A percentile compares a stretch with the other conserved stretches of the same genome.
Evolutionary conservation across 1,140 invertebrate genomes (phyloP).

Genomic region (Tetramorium simillimum): DNA sequence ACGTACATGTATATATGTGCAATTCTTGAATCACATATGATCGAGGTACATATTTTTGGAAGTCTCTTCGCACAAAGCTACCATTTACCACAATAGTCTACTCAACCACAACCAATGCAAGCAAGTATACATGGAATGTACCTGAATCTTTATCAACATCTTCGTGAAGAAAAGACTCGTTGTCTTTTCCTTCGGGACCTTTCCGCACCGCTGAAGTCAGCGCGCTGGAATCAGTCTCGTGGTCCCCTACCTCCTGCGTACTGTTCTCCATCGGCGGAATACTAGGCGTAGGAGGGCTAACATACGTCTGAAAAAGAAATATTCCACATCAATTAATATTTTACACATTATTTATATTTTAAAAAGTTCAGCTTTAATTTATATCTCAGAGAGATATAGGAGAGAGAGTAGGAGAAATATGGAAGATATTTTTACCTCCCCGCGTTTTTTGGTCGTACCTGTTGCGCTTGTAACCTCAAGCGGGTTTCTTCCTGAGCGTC

Average conservation of each 20-base stretch:
- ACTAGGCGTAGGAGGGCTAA: constrained; percentile 71
- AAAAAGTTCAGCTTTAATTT: background rate
- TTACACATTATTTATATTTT: background rate
- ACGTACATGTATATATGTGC: constrained; percentile 28
- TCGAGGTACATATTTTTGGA: constrained; percentile 56
- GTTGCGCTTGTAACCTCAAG: constrained; percentile 89
- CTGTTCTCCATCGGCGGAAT: constrained; percentile 75
- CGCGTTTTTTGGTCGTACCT: constrained; percentile 79
- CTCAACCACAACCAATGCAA: constrained; percentile 83
- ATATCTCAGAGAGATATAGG: too few relatives aligned
- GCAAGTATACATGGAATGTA: constrained; percentile 80
- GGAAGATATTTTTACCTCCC: background rate
- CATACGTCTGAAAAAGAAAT: constrained; percentile 77
- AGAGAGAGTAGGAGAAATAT: background rate
- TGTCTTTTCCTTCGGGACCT: constrained; percentile 92
- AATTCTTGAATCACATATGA: constrained; percentile 40
- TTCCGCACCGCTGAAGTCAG: constrained; percentile 86
- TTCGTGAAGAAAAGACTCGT: constrained; percentile 88
- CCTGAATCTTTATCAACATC: constrained; percentile 87
- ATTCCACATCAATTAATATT: background rate
- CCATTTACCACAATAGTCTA: constrained; percentile 80
- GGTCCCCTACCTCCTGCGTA: constrained; percentile 73
- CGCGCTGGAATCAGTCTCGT: constrained; percentile 86
- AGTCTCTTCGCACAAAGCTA: constrained; percentile 72
- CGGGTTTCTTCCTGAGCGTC: constrained; percentile 97